phyloP scores from a whole-genome alignment of 2,113 vertebrate species.

The Zosterops hypoxanthus region DNA sequence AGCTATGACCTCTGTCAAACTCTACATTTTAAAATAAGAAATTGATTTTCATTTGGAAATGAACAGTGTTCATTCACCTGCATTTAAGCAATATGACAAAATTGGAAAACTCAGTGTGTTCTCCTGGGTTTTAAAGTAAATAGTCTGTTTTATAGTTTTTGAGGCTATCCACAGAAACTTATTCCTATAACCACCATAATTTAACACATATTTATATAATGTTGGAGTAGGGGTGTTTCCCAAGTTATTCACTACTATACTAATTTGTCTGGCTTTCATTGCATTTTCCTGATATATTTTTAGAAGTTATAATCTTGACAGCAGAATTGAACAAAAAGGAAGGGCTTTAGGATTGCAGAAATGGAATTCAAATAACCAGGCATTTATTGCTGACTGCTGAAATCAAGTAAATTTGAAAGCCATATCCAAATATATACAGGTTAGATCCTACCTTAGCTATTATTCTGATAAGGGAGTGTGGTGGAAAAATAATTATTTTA shows the following conservation, averaged over 20 bases:
- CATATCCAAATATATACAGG: neutral
- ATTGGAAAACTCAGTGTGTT: neutral
- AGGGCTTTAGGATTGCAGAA: neutral
- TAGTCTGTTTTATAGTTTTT: neutral
- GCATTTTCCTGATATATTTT: neutral
- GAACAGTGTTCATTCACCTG: neutral
- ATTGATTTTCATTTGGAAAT: neutral
- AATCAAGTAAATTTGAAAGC: neutral
- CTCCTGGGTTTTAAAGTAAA: constrained; percentile 1
- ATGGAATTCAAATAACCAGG: neutral
- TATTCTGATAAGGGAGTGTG: neutral
- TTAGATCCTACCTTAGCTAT: neutral
- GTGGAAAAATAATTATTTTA: neutral
- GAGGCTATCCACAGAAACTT: neutral
- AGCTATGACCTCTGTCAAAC: neutral
- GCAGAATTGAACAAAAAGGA: neutral
- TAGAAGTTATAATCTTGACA: neutral
- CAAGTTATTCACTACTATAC: neutral
- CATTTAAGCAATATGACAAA: neutral
- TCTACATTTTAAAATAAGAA: neutral
- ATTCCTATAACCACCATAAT: neutral
- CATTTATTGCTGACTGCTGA: neutral
- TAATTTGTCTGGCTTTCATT: neutral
- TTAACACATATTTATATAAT: neutral
- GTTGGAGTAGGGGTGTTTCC: neutral